phyloP scores from a whole-genome alignment of 2,113 vertebrate genomes.

The Sylvietta virens region DNA sequence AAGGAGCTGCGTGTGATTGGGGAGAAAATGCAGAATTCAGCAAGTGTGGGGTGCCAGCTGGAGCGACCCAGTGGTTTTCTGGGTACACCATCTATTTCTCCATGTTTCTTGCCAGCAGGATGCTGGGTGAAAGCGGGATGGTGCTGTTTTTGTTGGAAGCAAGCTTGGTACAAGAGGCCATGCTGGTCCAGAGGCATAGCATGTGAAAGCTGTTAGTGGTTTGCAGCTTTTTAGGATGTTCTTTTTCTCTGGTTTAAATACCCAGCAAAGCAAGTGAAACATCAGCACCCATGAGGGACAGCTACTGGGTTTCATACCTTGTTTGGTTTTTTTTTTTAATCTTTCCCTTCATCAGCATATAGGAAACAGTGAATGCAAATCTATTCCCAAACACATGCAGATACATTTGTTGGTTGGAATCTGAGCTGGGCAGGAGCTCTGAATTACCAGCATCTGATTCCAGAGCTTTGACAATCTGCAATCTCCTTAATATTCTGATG shows the following conservation, averaged over 20 bases:
- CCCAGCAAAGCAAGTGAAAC: neutral
- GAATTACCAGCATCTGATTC: conserved; percentile 7
- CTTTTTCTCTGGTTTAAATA: neutral
- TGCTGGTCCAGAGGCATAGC: neutral
- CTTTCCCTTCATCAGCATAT: neutral
- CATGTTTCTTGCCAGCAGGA: neutral
- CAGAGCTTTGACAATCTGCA: neutral
- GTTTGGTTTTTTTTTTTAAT: too few relatives aligned
- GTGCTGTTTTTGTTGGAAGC: neutral
- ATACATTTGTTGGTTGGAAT: neutral
- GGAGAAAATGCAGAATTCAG: neutral
- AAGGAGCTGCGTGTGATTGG: neutral
- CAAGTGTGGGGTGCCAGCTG: neutral
- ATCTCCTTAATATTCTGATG: conserved; percentile 28
- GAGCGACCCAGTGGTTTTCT: neutral
- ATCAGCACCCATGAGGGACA: neutral
- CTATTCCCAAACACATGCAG: neutral
- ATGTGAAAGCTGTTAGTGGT: neutral
- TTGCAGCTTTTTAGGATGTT: neutral
- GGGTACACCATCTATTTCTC: neutral
- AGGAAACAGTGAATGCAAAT: conserved; percentile 14
- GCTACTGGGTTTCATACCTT: neutral
- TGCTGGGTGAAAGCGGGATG: neutral
- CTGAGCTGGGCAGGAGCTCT: neutral
- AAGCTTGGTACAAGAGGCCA: neutral